Conservation (phyloP, 2,113 vertebrate genomes). For the Anser brachyrhynchus region DNA sequence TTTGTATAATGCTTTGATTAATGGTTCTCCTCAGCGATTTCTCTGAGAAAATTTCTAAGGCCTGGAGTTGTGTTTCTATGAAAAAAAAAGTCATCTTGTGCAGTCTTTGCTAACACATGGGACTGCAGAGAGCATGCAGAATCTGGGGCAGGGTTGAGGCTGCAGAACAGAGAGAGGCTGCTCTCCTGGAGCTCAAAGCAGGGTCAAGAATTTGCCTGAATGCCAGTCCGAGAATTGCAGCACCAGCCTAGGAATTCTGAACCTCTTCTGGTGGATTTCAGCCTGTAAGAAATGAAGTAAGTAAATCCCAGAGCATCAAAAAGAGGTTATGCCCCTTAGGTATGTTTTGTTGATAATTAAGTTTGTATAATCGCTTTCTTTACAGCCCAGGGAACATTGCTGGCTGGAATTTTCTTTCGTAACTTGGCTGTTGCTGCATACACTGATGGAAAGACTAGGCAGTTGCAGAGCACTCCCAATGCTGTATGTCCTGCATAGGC, state of each 20-base stretch:
- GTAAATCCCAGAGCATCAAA: not conserved
- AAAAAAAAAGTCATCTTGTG: not conserved
- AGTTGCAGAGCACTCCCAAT: not conserved
- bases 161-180: not conserved
- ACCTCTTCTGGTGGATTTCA: not conserved
- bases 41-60: not conserved
- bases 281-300: not conserved
- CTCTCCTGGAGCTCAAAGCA: not conserved
- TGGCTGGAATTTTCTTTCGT: not conserved
- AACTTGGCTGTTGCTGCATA: fast-evolving
- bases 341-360: slow-evolving; percentile 1
- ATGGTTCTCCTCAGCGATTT: not conserved
- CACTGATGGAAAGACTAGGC: not conserved
- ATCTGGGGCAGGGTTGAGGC: not conserved
- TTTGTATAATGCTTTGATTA: not conserved
- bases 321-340: not conserved
- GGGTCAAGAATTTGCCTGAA: not conserved
- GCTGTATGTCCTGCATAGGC: not conserved
- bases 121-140: not conserved
- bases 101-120: not conserved
- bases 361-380: not conserved
- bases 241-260: not conserved
- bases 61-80: not conserved
- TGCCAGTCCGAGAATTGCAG: not conserved
- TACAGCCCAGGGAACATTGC: not conserved